Evolutionary conservation across 35 echinoderm and acorn worm species (phyloP), one percentile per base, ranked within the genome.

Genomic region (Holothuria glaberrima): DNA sequence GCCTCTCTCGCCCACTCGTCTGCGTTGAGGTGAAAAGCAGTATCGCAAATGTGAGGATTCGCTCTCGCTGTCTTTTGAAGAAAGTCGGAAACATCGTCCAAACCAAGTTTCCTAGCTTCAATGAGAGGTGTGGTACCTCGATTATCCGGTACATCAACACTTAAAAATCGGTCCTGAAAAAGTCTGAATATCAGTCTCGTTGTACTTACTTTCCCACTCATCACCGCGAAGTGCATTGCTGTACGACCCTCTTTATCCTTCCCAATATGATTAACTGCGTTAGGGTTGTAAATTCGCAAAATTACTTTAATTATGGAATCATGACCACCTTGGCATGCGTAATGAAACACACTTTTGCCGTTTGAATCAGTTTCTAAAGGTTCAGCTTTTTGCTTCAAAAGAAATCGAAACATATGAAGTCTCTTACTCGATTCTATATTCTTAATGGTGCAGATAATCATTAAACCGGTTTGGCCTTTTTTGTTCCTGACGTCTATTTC

Each of bases 11-110:
- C 94, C 94, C 94, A 95, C 48, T 83, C 90, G 0, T 82, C 66
- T 13, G 94, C 85, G 67, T 92, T 90, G 66, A 84, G 88, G 29
- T 95, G 94, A 64, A 79, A 71, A 33, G 89, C 30, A 45, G 31
- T 45, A 66, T 92, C 94, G 58, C 94, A 95, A 48, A 95, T 95
- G 25, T 87, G 64, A 32, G 94, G 94, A 61, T 95, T 95, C 19
- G 94, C 94, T 31, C 87, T 81, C 0, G 90, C 94, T 26, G 87
- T 78, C 6, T 66, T 58, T 9, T 80, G 26, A 17, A 95, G 60
- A 12, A 92, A 30, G 22, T 82, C 48, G 19, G 94, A 90, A 10
- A 95, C 75, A 14, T 89, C 81, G 16, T 79, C 63, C 48, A 89
- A 68, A 24, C 91, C 86, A 26, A 89, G 59, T 57, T 81, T 92